A percentile compares a stretch with the other conserved stretches of the same genome.
Conservation (phyloP, 2,888 invertebrate species). For the Andrena bicolor region DNA sequence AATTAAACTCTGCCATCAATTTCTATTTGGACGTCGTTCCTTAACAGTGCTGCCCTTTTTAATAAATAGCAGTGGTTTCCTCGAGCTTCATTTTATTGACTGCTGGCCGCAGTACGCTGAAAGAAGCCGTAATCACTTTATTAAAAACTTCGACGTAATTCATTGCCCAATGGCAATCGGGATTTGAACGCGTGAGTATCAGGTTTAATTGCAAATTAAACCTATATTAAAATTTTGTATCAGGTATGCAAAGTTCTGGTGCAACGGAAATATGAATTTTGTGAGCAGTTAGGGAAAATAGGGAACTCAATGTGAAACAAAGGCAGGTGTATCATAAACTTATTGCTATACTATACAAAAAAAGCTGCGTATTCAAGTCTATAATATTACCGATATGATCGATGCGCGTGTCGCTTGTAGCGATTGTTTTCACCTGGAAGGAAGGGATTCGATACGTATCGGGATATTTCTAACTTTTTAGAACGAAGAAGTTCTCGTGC, state of each 20-base stretch:
- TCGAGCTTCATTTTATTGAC: neutral
- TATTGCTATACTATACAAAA: no score
- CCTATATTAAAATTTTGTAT: neutral
- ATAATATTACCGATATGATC: slow-evolving; percentile 38
- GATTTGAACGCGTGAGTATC: neutral
- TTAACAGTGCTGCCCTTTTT: neutral
- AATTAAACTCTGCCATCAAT: slow-evolving; percentile 18
- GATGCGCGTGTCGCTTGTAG: slow-evolving; percentile 25
- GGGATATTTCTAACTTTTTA: slow-evolving; percentile 29
- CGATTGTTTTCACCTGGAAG: slow-evolving; percentile 25
- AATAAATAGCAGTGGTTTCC: neutral
- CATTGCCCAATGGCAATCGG: neutral
- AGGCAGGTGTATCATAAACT: neutral
- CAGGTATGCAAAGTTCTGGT: neutral
- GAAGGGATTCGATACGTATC: slow-evolving; percentile 24
- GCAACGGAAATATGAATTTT: neutral
- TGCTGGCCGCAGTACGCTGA: neutral
- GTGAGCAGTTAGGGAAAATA: neutral
- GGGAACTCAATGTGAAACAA: neutral
- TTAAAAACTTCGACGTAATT: neutral
- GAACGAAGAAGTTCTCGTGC: neutral
- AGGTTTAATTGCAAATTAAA: neutral
- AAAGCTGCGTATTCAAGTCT: slow-evolving; percentile 8
- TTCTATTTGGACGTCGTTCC: neutral
- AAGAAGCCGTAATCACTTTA: neutral